A percentile compares a stretch with the other conserved stretches of the same genome.
Evolutionary conservation across 2,888 invertebrate genomes (phyloP).

Genomic region (Apodemia mormo): DNA sequence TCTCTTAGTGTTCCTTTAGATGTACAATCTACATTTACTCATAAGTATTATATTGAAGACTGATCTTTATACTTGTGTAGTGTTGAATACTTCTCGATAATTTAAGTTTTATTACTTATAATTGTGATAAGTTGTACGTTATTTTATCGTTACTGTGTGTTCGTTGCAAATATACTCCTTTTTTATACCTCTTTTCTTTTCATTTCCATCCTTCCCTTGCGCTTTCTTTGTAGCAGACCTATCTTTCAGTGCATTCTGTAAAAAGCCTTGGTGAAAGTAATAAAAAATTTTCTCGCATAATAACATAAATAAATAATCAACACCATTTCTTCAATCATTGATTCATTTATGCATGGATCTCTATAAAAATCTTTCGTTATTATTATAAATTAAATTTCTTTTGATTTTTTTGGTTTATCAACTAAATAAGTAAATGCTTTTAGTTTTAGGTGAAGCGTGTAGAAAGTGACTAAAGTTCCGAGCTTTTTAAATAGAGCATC

Average conservation of each 20-base stretch:
- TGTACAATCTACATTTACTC: not conserved
- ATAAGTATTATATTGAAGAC: constrained; percentile 22
- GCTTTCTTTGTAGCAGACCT: constrained; percentile 76
- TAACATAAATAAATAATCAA: constrained; percentile 63
- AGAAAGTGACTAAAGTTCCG: constrained; percentile 68
- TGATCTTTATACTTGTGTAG: constrained; percentile 49
- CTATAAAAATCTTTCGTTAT: constrained; percentile 55
- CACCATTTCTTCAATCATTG: constrained; percentile 80
- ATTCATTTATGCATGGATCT: constrained; percentile 80
- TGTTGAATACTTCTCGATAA: constrained; percentile 45
- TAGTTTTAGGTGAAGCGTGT: constrained; percentile 74
- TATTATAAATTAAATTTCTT: constrained; percentile 36
- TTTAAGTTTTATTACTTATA: constrained; percentile 64
- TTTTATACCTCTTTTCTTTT: constrained; percentile 79
- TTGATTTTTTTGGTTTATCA: constrained; percentile 43
- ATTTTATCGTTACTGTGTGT: constrained; percentile 78
- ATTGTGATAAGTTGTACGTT: constrained; percentile 54
- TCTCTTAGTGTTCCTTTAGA: constrained; percentile 16
- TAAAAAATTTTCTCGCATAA: constrained; percentile 62
- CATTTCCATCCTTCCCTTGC: constrained; percentile 76
- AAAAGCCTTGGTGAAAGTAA: constrained; percentile 73
- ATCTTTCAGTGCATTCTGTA: constrained; percentile 66
- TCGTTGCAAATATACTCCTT: constrained; percentile 81
- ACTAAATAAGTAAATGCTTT: constrained; percentile 69
- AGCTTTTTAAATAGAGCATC: constrained; percentile 61